Base-by-base conservation (phyloP, 2,888 invertebrate species). In the Zaprionus lineosus region DNA sequence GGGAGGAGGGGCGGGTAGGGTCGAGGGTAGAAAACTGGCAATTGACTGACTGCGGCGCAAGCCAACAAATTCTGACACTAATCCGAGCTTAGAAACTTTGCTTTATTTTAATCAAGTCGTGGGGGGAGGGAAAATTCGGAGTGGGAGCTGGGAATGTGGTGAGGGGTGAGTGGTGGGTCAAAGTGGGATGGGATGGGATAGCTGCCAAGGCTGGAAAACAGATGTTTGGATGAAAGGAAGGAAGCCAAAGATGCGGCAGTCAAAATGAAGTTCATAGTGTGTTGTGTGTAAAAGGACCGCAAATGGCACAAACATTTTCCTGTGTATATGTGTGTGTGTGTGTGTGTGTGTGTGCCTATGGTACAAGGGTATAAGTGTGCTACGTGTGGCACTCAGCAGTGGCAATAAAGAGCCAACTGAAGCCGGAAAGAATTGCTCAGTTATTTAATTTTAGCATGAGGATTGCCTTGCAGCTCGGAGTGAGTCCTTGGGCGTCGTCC, bases 31-130 rank as follows among this genome's bases (percentile, higher is more conserved):
- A 58, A 73, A 57, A 50, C 65, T 51, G 74, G 77, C 59, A 77
- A 74, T 74, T 65, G 68, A 74, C 72, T 76, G 71, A 58, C 65
- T 57, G 62, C 33, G 39, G 34, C 18, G 31, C 24, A 41, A 11
- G 53, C 39, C 57, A 61, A 65, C 62, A 67, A 56, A 70, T 78
- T 76, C 64, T 59, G 85, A 66, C 84, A 77, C 85, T 87, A 87
- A 87, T 86, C 86, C 74, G 46, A 56, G 81, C 86, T 87, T 83
- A 76, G 74, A 71, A 87, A 81, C 78, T 86, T 77, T 67, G 71
- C 84, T 86, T 83, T 83, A 81, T 84, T 86, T 74, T 84, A 78
- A 78, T 83, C 65, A 86, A 84, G 71, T 79, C 67, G 72, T 51
- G 64, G 21, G 24, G 34, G 47, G 16, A 36, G 33, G n/a, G n/a